phyloP scores from a whole-genome alignment of 2,113 vertebrate genomes.

The Todiramphus saurophagus region DNA sequence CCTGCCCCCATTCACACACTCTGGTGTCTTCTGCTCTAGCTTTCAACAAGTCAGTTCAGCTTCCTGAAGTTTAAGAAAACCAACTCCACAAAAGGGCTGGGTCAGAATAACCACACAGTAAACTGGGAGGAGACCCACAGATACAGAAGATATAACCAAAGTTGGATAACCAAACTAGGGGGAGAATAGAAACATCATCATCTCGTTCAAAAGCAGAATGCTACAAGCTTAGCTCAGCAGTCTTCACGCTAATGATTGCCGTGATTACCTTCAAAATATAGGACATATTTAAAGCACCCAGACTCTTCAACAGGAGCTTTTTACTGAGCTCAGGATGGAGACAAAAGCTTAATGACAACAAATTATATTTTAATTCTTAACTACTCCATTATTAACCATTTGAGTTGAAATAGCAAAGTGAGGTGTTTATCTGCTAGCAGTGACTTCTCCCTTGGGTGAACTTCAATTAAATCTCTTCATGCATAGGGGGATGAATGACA shows the following conservation, averaged over 20 bases:
- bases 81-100: background rate
- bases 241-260: background rate
- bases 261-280: background rate
- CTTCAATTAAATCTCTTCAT: constrained; percentile 33
- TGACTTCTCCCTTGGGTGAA: constrained; percentile 32
- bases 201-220: background rate
- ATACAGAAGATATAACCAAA: background rate
- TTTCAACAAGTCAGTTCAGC: background rate
- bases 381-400: constrained; percentile 39
- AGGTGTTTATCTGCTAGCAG: constrained; percentile 42
- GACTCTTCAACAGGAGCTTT: background rate
- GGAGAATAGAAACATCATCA: background rate
- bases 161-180: background rate
- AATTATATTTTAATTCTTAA: constrained; percentile 52
- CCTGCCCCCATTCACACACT: fast-evolving
- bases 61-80: background rate
- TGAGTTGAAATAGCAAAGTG: constrained; percentile 53
- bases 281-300: background rate
- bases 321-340: background rate
- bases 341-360: constrained; percentile 48
- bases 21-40: background rate
- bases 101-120: background rate
- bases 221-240: background rate
- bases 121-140: background rate
- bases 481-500: background rate